These are phyloP conservation scores for Aleiodes leptofemur DNA, from an alignment of 2,888 invertebrate species.

Conservation along the genomic window DNA sequence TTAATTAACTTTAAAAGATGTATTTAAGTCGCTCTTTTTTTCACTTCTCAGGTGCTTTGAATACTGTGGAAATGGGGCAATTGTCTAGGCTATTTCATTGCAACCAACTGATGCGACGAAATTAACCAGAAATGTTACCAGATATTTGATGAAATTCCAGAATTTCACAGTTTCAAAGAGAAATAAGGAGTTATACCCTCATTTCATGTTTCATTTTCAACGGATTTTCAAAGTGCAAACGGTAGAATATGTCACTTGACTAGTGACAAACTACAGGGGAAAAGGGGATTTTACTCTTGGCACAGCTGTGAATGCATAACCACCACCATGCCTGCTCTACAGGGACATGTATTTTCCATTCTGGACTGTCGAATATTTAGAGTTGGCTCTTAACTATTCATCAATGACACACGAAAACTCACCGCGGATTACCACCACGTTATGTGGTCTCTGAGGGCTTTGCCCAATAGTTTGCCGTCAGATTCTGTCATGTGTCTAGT, in stretches of 20 bases:
- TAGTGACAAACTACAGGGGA: conserved; percentile 11
- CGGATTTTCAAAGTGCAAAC: not conserved
- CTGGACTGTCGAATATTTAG: conserved; percentile 43
- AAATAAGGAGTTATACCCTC: not conserved
- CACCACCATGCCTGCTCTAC: not conserved
- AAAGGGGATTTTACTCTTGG: conserved; percentile 14
- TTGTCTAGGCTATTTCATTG: too few relatives aligned
- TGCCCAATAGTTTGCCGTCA: not conserved
- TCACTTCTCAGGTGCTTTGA: too few relatives aligned
- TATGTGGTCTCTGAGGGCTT: conserved; percentile 1
- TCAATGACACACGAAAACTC: conserved; percentile 37
- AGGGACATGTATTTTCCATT: conserved; percentile 39
- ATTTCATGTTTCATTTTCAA: conserved; percentile 4
- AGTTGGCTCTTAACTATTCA: conserved; percentile 38
- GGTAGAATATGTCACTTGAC: not conserved
- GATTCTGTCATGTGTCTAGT: conserved; percentile 8
- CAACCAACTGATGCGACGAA: too few relatives aligned
- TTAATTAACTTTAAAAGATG: too few relatives aligned
- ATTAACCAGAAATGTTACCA: too few relatives aligned
- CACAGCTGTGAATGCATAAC: conserved; percentile 25
- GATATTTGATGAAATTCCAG: too few relatives aligned
- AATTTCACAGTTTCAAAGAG: too few relatives aligned
- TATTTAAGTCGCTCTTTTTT: too few relatives aligned
- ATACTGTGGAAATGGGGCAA: too few relatives aligned
- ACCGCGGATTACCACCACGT: conserved; percentile 17